These are phyloP conservation scores for Semotilus atromaculatus DNA, from an alignment of 2,797 vertebrate species.

Conservation along the genomic window DNA sequence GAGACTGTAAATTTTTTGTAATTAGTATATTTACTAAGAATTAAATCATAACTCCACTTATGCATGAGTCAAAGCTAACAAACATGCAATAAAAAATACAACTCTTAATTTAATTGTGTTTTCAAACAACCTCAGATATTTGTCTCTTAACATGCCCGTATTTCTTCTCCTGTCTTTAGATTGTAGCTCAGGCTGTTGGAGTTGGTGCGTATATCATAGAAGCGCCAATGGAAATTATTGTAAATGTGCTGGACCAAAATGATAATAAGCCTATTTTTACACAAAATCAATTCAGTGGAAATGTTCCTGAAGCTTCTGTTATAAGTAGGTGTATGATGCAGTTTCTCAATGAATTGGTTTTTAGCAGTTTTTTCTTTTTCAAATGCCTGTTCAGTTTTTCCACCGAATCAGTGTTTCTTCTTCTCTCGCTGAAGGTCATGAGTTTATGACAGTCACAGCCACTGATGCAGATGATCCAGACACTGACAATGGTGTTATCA, in stretches of 20 bases:
- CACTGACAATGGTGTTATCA: constrained; percentile 76
- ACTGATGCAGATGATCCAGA: constrained; percentile 77
- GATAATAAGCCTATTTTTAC: constrained; percentile 86
- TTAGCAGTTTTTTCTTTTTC: background rate
- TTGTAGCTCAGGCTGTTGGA: constrained; percentile 75
- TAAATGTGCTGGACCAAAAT: constrained; percentile 85
- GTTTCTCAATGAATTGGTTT: background rate
- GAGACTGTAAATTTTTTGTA: background rate
- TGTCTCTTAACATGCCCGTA: background rate
- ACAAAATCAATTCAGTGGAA: constrained; percentile 75
- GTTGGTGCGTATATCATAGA: constrained; percentile 62
- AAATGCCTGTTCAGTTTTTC: background rate
- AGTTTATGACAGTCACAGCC: constrained; percentile 76
- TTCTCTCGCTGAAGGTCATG: constrained; percentile 71
- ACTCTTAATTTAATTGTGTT: no score
- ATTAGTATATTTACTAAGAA: background rate
- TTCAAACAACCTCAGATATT: background rate
- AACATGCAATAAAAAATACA: background rate
- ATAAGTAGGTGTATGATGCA: constrained; percentile 71
- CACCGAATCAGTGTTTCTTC: background rate
- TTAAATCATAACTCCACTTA: background rate
- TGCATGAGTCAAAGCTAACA: background rate
- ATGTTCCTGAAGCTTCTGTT: constrained; percentile 77
- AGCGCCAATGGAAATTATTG: constrained; percentile 80
- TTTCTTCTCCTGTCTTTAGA: constrained; percentile 67